Evolutionary conservation across 2,888 invertebrate species (phyloP).

Genomic region (Chrysotoxum bicinctum): DNA sequence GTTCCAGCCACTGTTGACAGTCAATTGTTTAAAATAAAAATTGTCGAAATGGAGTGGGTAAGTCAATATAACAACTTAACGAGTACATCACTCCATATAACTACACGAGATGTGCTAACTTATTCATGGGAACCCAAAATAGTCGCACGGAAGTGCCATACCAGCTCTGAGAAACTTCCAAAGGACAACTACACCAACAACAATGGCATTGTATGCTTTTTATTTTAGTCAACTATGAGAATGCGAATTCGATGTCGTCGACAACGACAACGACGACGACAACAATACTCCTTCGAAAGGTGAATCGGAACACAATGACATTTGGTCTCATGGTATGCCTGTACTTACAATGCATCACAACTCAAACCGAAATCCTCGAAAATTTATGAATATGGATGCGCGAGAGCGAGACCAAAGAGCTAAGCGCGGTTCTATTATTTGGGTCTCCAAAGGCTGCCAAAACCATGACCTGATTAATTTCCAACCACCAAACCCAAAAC

Average conservation of each 20-base stretch:
- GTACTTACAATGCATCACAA: conserved; percentile 35
- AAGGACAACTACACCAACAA: not conserved
- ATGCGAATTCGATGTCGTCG: not conserved
- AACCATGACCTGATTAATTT: conserved; percentile 72
- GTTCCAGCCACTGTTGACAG: conserved; percentile 57
- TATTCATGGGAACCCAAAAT: conserved; percentile 50
- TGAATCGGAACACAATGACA: conserved; percentile 40
- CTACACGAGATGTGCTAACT: conserved; percentile 48
- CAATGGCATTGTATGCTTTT: not conserved
- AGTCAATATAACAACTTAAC: conserved; percentile 67
- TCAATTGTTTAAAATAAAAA: conserved; percentile 71
- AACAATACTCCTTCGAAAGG: conserved; percentile 40
- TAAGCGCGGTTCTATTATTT: conserved; percentile 44
- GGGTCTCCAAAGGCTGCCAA: conserved; percentile 56
- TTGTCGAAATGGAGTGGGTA: conserved; percentile 39
- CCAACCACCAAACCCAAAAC: conserved; percentile 5
- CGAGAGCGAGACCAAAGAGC: not conserved
- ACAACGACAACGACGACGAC: not conserved
- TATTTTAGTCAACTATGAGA: not conserved
- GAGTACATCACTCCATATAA: conserved; percentile 43
- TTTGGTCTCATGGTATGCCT: conserved; percentile 8
- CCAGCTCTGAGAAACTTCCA: conserved; percentile 3
- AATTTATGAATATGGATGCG: conserved; percentile 69
- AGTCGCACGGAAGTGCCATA: conserved; percentile 17
- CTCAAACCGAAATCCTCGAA: conserved; percentile 16